Base-by-base conservation (phyloP, 2,888 invertebrate genomes). In the Pedicia rivosa region DNA sequence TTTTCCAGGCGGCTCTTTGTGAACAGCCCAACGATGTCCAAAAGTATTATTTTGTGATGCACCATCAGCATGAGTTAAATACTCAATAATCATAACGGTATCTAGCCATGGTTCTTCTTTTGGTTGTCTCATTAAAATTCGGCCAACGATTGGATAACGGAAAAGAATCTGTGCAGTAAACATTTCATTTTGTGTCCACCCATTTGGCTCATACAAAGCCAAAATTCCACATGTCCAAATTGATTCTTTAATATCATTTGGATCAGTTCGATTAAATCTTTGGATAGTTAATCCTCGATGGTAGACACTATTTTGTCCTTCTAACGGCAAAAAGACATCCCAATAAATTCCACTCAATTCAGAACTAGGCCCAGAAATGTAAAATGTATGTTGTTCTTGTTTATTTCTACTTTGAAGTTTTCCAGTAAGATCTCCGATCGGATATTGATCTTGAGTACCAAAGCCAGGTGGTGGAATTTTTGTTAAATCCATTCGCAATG, bases 381-480 rank as follows among this genome's bases (percentile, higher is more conserved):
- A 63, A 48, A 74, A 72, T 47, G 71, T 68, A 49, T 74, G 78
- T 53, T 74, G 74, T 31, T 72, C 64, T 45, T 73, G 70, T 49
- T 75, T 74, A 25, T 80, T 80, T 39, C 79, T 67, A 10, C 70
- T 73, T 46, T 80, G 75, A 43, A 79, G 71, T 59, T 92, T 92
- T 14, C 90, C 90, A 37, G 84, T 78, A 9, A 94, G 61, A 54
- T 92, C 91, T 0, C 94, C 94, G 3, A 90, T 65, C 2, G 87
- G 77, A 51, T 91, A 94, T 56, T 84, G 82, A 57, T 94, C 90
- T 55, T 86, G 86, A 0, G 86, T 83, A 24, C 82, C 86, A 47
- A 73, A 68, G 2, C 35, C 81, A 43, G 78, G 65, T 1, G 81
- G 81, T 7, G 81, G 81, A 25, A 67, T 51, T 4, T 52, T 55